Evolutionary conservation across 2,113 vertebrate genomes (phyloP).

Genomic region (Xiphophorus couchianus): DNA sequence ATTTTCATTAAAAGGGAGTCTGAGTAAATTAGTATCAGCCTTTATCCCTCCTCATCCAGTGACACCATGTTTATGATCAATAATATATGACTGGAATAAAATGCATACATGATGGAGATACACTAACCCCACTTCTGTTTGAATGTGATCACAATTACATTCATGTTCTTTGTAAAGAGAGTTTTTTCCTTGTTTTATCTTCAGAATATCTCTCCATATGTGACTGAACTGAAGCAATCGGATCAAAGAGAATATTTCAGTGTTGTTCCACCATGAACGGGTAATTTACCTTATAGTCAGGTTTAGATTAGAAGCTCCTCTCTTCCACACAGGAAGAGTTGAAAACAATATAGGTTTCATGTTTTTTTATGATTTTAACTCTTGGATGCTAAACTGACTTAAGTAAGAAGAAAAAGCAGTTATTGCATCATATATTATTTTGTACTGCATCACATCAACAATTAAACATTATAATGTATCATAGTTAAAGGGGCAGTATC

Average conservation of each 20-base stretch:
- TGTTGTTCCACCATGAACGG: conserved; percentile 23
- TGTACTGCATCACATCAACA: no score
- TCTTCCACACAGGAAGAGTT: neutral
- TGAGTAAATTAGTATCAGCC: conserved; percentile 52
- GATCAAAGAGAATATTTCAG: conserved; percentile 51
- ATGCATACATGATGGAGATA: conserved; percentile 30
- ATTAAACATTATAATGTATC: no score
- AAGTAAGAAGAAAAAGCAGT: neutral
- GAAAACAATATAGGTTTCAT: neutral
- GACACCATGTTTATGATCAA: conserved; percentile 67
- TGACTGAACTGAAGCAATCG: conserved; percentile 33
- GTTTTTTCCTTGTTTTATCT: conserved; percentile 4
- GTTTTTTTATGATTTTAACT: neutral
- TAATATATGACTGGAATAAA: conserved; percentile 55
- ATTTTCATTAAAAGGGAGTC: conserved; percentile 44
- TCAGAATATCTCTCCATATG: conserved; percentile 28
- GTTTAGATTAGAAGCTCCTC: conserved; percentile 27
- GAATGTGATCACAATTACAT: conserved; percentile 18
- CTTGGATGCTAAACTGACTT: neutral
- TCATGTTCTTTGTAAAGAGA: conserved; percentile 25
- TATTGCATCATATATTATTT: neutral
- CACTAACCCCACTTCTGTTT: conserved; percentile 22
- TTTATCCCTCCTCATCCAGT: conserved; percentile 56
- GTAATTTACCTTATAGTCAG: conserved; percentile 21
- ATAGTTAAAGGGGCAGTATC: no score